phyloP scores from a whole-genome alignment of 2,797 vertebrate genomes.

The Hapalemur alaotrensis region DNA sequence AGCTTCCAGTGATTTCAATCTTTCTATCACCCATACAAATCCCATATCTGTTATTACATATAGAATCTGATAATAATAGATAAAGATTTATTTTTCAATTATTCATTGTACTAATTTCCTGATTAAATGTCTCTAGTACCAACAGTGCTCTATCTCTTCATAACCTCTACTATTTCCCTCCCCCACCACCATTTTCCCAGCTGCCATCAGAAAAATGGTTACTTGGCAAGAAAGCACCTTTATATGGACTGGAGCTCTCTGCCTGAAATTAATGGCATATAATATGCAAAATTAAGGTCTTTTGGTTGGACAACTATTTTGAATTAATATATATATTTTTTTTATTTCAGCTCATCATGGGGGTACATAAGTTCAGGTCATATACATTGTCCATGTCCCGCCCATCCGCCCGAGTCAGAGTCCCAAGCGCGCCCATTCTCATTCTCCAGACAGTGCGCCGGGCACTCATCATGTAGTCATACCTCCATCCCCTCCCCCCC shows the following conservation, averaged over 20 bases:
- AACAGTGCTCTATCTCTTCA: neutral
- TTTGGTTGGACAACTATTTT: neutral
- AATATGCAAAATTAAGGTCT: neutral
- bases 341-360: no score
- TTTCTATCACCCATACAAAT: constrained; percentile 64
- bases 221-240: constrained; percentile 1
- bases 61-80: constrained; percentile 36
- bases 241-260: neutral
- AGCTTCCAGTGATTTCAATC: constrained; percentile 59
- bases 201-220: neutral
- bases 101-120: constrained; percentile 42
- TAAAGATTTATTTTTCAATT: constrained; percentile 61
- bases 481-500: no score
- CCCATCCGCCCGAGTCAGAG: no score
- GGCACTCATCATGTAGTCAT: no score
- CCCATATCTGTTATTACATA: constrained; percentile 1
- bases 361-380: no score
- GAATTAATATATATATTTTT: neutral
- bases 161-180: neutral
- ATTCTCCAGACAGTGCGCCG: no score
- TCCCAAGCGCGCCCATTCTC: no score
- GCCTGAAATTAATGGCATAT: neutral
- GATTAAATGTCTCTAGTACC: constrained; percentile 55
- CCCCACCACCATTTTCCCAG: neutral
- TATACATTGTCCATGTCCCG: no score